Percentiles rank a stretch among this genome's conserved stretches.
Evolutionary conservation across 2,888 invertebrate genomes (phyloP).

Genomic region (Trachelus troglodyta): DNA sequence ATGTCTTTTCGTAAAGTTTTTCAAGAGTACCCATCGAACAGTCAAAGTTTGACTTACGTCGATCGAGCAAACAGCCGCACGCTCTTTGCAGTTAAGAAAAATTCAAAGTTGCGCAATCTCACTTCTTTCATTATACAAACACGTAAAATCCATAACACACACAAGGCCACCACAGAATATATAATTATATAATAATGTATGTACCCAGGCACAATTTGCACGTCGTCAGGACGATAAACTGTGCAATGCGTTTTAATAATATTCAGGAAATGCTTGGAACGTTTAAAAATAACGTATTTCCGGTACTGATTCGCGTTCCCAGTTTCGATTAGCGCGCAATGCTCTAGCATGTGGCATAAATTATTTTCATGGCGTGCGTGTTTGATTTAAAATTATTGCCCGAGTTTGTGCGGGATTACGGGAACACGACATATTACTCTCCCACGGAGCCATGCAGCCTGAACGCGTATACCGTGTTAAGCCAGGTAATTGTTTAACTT

Average conservation of each 20-base stretch:
- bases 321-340: constrained; percentile 37
- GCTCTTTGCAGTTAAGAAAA: background rate
- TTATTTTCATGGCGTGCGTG: constrained; percentile 46
- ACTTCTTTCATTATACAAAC: background rate
- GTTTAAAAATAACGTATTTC: constrained; percentile 2
- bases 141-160: background rate
- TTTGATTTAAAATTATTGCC: constrained; percentile 58
- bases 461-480: constrained; percentile 23
- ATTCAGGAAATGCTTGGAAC: background rate
- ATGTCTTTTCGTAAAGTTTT: background rate
- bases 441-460: constrained; percentile 10
- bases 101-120: background rate
- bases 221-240: background rate
- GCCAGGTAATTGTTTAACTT: constrained; percentile 48
- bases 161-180: background rate
- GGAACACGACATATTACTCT: constrained; percentile 46
- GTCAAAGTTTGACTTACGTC: background rate
- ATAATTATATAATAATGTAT: background rate
- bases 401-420: constrained; percentile 51
- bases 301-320: background rate
- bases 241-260: background rate
- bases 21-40: background rate
- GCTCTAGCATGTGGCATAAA: constrained; percentile 43
- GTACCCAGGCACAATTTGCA: background rate
- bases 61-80: background rate